Percentiles rank a stretch among this genome's conserved stretches.
Conservation (phyloP, 2,113 vertebrate genomes). For the Lagopus muta region DNA sequence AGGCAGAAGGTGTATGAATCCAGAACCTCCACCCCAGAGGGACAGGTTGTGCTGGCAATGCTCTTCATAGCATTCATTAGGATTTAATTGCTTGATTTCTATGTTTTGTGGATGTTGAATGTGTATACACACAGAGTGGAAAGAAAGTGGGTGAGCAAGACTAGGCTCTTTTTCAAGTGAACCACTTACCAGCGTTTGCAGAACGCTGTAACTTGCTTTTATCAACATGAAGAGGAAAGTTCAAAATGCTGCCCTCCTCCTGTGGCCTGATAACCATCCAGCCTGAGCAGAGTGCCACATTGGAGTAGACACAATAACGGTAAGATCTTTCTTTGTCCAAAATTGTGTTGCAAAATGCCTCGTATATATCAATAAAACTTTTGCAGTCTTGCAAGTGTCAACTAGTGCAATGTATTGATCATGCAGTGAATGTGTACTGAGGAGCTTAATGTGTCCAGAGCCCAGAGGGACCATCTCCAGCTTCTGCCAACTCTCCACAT, state of each 20-base stretch:
- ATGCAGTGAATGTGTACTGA: background rate
- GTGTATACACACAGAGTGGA: accelerated
- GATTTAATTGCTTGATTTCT: background rate
- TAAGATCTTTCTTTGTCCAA: background rate
- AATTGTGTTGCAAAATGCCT: background rate
- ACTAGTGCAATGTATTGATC: background rate
- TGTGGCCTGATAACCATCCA: background rate
- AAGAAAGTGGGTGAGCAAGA: background rate
- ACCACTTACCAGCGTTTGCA: background rate
- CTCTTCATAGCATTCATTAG: background rate
- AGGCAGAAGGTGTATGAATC: background rate
- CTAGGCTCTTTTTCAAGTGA: background rate
- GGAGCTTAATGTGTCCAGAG: background rate
- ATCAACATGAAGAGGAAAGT: background rate
- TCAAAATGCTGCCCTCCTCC: background rate
- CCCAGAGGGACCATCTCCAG: background rate
- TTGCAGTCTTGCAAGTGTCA: background rate
- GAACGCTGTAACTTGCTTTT: background rate
- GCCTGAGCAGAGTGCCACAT: background rate
- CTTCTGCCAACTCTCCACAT: background rate
- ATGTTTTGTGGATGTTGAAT: background rate
- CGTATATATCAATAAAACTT: background rate
- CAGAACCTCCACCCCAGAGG: background rate
- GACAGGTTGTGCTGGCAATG: background rate
- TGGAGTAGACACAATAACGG: background rate